A percentile compares a stretch with the other conserved stretches of the same genome.
phyloP scores from a whole-genome alignment of 2,113 vertebrate species.

The Empidonax traillii region DNA sequence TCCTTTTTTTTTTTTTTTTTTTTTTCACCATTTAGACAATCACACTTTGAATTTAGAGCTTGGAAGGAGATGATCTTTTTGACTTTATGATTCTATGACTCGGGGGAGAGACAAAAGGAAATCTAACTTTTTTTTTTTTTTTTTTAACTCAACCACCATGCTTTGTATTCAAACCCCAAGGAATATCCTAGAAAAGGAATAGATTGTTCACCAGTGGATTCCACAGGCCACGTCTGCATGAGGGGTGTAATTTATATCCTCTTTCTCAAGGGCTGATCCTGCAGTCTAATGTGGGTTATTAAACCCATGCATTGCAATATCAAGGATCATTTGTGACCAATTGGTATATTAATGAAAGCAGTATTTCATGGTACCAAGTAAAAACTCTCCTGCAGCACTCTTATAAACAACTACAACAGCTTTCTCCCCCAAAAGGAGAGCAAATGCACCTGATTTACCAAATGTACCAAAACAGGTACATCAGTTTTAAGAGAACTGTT shows the following conservation, averaged over 20 bases:
- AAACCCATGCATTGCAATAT: background rate
- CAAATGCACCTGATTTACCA: too few species aligned
- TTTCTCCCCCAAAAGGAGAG: background rate
- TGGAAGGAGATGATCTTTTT: background rate
- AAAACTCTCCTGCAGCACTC: background rate
- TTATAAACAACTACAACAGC: background rate
- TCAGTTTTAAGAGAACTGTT: background rate
- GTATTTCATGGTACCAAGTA: background rate
- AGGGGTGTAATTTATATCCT: background rate
- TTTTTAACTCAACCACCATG: background rate
- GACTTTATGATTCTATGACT: background rate
- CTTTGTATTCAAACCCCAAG: background rate
- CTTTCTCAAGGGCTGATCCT: background rate
- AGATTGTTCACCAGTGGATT: background rate
- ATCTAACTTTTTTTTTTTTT: background rate
- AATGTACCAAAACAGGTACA: background rate
- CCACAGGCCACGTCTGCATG: background rate
- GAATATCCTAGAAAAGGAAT: background rate
- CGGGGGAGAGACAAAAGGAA: background rate
- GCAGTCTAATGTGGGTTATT: background rate
- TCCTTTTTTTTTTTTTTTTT: too few species aligned
- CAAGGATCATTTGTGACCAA: background rate
- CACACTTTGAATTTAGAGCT: background rate
- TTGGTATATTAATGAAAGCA: background rate
- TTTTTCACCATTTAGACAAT: background rate